Evolutionary conservation across 1,140 invertebrate genomes (phyloP).

Genomic region (Pollicipes pollicipes): DNA sequence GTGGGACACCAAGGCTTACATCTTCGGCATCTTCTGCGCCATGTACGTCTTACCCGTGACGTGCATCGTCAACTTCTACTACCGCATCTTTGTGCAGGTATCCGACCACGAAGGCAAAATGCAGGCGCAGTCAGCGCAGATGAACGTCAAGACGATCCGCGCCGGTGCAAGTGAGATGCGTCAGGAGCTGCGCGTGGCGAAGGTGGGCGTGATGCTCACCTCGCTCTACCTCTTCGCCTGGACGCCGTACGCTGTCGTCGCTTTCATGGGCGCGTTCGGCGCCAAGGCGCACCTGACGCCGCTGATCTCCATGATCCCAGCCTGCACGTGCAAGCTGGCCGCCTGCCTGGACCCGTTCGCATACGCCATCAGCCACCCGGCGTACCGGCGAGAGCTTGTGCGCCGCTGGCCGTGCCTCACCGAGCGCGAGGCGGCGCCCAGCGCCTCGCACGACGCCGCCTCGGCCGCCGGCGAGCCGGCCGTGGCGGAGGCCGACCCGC

Average conservation of each 20-base stretch:
- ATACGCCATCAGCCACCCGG: constrained; percentile 73
- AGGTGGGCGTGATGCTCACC: constrained; percentile 64
- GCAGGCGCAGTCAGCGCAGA: constrained; percentile 57
- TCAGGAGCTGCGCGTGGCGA: constrained; percentile 63
- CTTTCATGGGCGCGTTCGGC: constrained; percentile 67
- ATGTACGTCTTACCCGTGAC: constrained; percentile 29
- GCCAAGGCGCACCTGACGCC: constrained; percentile 56
- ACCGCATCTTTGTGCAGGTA: constrained; percentile 42
- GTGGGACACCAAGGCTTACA: constrained; percentile 51
- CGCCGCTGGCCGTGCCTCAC: no score
- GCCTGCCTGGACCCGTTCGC: constrained; percentile 68
- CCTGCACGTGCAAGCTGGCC: constrained; percentile 60
- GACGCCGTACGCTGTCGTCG: constrained; percentile 60
- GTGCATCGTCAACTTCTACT: constrained; percentile 29
- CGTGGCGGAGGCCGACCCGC: no score
- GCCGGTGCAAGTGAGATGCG: constrained; percentile 42
- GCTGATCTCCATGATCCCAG: constrained; percentile 68
- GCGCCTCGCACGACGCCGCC: no score
- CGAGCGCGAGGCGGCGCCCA: no score
- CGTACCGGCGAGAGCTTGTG: constrained; percentile 45
- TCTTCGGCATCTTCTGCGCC: constrained; percentile 34
- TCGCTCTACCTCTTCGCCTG: constrained; percentile 64
- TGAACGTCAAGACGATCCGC: constrained; percentile 71
- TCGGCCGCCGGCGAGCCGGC: no score
- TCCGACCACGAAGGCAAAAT: constrained; percentile 69